Base-by-base conservation (phyloP, 1,140 invertebrate species). In the Metaphire vulgaris region DNA sequence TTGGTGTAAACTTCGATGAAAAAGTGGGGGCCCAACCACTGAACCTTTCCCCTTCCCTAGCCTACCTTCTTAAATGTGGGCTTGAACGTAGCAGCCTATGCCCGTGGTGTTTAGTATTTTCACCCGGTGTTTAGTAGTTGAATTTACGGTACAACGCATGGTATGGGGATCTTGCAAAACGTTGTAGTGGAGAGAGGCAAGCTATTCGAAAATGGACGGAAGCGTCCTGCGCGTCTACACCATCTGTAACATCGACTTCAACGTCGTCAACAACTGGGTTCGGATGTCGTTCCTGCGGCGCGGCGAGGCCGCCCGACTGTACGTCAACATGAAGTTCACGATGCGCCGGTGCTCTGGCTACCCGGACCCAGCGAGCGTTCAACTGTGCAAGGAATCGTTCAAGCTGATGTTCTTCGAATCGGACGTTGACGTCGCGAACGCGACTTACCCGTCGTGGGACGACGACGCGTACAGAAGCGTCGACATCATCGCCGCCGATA, bases 201-300 rank as follows among this genome's bases (percentile, higher is more conserved):
- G 94, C 64, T 98, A 95, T 85, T 96, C 94, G 29, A 93, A 95
- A 85, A 92, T 95, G 80, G 93, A 95, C 86, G 93, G 93, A 71
- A 96, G 97, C 83, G 97, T 97, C 85, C 96, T 96, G 93, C 89
- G 96, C 80, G 96, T 95, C 69, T 98, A 98, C 86, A 95, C 98
- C 15, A 96, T 97, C 0, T 99, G 97, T 86, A 95, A 98, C 86
- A 95, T 98, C 29, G 94, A 93, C 2, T 95, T 96, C 84, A 91
- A 93, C 83, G 94, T 95, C 85, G 95, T 98, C 71, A 97, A 99
- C 89, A 99, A 99, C 88, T 99, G 97, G 97, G 89, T 99, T 66
- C 96, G 96, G 92, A 96, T 96, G 68, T 97, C 97, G 69, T 97
- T 94, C 87, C 94, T 99, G 79, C 93, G 96, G 82, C 89, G 95